Base-by-base conservation (phyloP, 1,140 invertebrate species). In the Limonius californicus region DNA sequence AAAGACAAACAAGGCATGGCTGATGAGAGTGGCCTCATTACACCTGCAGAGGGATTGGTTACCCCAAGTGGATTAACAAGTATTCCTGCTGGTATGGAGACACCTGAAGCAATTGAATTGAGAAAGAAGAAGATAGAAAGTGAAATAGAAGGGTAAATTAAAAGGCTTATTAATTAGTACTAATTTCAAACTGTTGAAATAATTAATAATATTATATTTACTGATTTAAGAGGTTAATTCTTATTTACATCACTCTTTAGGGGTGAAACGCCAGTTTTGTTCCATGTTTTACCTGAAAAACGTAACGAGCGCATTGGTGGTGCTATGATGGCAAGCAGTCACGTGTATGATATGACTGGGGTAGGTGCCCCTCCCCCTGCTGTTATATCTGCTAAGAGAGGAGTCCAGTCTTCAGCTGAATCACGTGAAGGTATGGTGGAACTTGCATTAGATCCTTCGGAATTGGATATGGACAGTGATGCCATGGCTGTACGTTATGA, bases 251-350 rank as follows among this genome's bases (percentile, higher is more conserved):
- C n/a, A n/a, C n/a, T n/a, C n/a, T n/a, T 70, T 66, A 90, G 89
- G 45, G 89, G 87, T 32, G 94, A 97, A 68, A 95, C 92, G 0
- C 95, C 95, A 18, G 87, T 90, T 0, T 77, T 98, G 12, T 98
- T 95, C 74, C 95, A 94, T 66, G 89, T 99, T 50, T 76, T 99
- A 55, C 95, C 95, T 20, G 97, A 99, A 80, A 92, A 96, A 73
- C 88, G 95, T 57, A 87, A 91, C 7, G 94, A 97, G 55, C 83
- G 89, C 59, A 85, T 99, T 57, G 92, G 93, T 9, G 87, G 85
- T 7, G 91, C 95, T 70, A 99, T 99, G 97, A 99, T 99, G 97
- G 97, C 89, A 3, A 99, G 96, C 12, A 96, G 94, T 0, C 97
- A 99, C 78, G 91, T 97, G 0, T 98, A 99, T 77, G 96, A 99